Conservation (phyloP, 1,140 invertebrate species). For the Charaxes varanes region DNA sequence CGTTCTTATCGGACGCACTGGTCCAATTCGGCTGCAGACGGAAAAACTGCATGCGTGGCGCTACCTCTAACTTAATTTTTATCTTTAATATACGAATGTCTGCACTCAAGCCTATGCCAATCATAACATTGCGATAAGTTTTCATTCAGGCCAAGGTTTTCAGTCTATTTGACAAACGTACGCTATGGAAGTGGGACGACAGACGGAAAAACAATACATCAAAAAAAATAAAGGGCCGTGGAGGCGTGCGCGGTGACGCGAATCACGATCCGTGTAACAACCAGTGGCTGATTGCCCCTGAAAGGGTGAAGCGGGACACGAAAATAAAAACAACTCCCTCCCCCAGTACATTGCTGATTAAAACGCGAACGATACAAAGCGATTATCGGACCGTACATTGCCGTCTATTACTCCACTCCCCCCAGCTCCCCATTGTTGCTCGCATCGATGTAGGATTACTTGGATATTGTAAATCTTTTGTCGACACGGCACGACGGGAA, state of each 20-base stretch:
- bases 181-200: slow-evolving; percentile 10
- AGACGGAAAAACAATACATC: slow-evolving; percentile 24
- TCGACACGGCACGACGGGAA: slow-evolving; percentile 16
- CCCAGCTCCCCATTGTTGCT: slow-evolving; percentile 29
- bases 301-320: slow-evolving; percentile 51
- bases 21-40: no score
- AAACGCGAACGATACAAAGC: slow-evolving; percentile 58
- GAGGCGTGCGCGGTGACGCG: slow-evolving; percentile 38
- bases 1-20: no score
- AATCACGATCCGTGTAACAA: slow-evolving; percentile 47
- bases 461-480: slow-evolving; percentile 34
- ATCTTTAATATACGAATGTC: no score
- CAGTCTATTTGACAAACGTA: slow-evolving; percentile 11
- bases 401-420: slow-evolving; percentile 40
- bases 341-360: slow-evolving; percentile 64
- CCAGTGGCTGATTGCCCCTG: slow-evolving; percentile 56
- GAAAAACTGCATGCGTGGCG: no score
- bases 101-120: no score
- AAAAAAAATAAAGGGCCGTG: slow-evolving; percentile 33
- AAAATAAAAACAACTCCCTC: slow-evolving; percentile 38
- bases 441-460: slow-evolving; percentile 39
- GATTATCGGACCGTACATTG: slow-evolving; percentile 59
- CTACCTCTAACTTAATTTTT: no score
- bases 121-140: no score
- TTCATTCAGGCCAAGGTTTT: no score